phyloP scores from a whole-genome alignment of 2,797 vertebrate species.

The Squalus acanthias region DNA sequence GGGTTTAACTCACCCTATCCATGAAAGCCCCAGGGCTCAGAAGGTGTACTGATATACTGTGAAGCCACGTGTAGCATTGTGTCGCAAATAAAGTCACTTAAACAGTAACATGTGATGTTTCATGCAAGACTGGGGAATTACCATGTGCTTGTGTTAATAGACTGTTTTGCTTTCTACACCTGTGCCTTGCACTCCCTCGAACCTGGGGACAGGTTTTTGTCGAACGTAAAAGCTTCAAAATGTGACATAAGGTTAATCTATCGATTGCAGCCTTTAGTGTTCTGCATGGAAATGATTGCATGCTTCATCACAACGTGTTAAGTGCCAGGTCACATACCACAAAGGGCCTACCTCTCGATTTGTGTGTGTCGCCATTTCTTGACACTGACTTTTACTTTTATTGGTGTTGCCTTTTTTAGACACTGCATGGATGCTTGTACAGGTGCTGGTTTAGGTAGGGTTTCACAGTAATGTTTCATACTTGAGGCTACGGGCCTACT shows the following conservation, averaged over 20 bases:
- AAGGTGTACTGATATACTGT: not conserved
- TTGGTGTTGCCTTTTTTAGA: not conserved
- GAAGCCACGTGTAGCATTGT: not conserved
- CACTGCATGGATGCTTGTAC: not conserved
- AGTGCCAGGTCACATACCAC: not conserved
- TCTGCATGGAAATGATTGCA: not conserved
- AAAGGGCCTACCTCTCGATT: not conserved
- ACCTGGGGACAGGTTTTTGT: not conserved
- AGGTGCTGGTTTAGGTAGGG: not conserved
- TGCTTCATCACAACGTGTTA: not conserved
- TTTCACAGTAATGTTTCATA: not conserved
- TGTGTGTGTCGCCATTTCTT: not conserved
- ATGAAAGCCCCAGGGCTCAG: not conserved
- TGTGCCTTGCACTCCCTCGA: not conserved
- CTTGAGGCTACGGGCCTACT: not conserved
- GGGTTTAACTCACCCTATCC: not conserved
- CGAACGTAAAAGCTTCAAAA: not conserved
- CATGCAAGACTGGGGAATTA: not conserved
- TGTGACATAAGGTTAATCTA: not conserved
- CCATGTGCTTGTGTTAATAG: not conserved
- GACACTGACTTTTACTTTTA: not conserved
- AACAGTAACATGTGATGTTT: conserved; percentile 9
- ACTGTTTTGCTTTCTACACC: conserved; percentile 16
- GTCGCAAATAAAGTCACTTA: not conserved
- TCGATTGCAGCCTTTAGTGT: not conserved